Base-by-base conservation (phyloP, 2,888 invertebrate species). In the Drosophila longiperda region DNA sequence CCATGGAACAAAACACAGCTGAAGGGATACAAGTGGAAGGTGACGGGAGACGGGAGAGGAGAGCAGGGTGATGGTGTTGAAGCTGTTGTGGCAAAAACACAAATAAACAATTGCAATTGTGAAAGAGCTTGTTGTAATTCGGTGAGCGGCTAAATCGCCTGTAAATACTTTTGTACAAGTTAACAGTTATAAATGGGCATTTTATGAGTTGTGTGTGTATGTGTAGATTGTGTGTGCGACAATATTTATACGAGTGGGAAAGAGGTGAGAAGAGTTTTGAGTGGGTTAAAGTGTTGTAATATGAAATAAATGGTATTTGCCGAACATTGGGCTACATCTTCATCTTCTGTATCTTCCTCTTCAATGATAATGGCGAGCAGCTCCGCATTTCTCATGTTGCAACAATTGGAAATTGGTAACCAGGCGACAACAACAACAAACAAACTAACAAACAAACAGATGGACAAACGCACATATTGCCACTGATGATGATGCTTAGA, bases 161-260 rank as follows among this genome's bases (percentile, higher is more conserved):
- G 85, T 86, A 86, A 86, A 86, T 86, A 86, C 89, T 86, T 86
- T 86, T 84, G 78, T 85, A 82, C 89, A 85, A 89, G 85, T 89
- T 86, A 86, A 86, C 85, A 82, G 89, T 87, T 87, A 89, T 89
- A 87, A 86, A 89, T 86, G 85, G 89, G 80, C 80, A 72, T 89
- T 87, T 89, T 89, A 86, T 89, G 85, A 89, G 89, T 89, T 80
- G 78, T 83, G 64, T 55, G 49, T 50, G 17, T 38, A 12, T 54
- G 49, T 50, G 17, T 38, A 15, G 23, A 32, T 45, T 52, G 33
- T 71, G 66, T 54, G 72, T 78, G 83, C 73, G 83, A 88, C 86
- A 86, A 85, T 82, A 82, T 73, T 87, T 84, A n/a, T 29, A 9
- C 8, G 11, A n/a, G 55, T 4, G n/a, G 4, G 5, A 29, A 8